Base-by-base conservation (phyloP, 1,140 invertebrate genomes). In the Anagrus nilaparvatae region DNA sequence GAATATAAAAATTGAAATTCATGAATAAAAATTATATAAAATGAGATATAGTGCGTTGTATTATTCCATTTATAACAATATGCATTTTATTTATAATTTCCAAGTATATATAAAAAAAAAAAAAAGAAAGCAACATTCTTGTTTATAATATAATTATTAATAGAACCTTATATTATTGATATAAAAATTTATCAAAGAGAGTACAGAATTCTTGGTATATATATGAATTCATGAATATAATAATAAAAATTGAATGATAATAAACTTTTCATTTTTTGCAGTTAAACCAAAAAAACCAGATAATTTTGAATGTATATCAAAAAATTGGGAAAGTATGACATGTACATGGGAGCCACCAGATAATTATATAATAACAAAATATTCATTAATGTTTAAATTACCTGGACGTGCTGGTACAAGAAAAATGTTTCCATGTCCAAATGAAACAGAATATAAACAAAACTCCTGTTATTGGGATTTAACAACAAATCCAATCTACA, bases 281-380 rank as follows among this genome's bases (percentile, higher is more conserved):
- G 63, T 44, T 39, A 60, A 63, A 51, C 78, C 78, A 12, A 46
- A 67, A 37, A 53, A 69, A 42, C 74, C 81, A 2, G 59, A 56
- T 8, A 73, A 80, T 52, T 82, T 84, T 45, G 61, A 55, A 6
- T 85, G 82, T 49, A 56, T 76, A 13, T 78, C 78, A n/a, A 56
- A 70, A 24, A 81, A 84, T 56, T 77, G 77, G 69, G 68, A 81
- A 37, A 75, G 70, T 44, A 55, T 84, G 20, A 76, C 64, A 3
- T 85, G 81, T 50, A 66, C 70, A 7, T 85, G 80, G 78, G 69
- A 60, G 2, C 65, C 67, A 21, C 63, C 67, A 3, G 48, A 63
- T 1, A 74, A 73, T 52, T 67, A 58, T 44, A 65, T 78, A 4
- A 51, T 56, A 36, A 78, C 78, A 8, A 67, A 59, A 17, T 79